Evolutionary conservation across 2,113 vertebrate species (phyloP), one percentile per base, ranked within the genome.

Genomic region (Pangasianodon gigas): DNA sequence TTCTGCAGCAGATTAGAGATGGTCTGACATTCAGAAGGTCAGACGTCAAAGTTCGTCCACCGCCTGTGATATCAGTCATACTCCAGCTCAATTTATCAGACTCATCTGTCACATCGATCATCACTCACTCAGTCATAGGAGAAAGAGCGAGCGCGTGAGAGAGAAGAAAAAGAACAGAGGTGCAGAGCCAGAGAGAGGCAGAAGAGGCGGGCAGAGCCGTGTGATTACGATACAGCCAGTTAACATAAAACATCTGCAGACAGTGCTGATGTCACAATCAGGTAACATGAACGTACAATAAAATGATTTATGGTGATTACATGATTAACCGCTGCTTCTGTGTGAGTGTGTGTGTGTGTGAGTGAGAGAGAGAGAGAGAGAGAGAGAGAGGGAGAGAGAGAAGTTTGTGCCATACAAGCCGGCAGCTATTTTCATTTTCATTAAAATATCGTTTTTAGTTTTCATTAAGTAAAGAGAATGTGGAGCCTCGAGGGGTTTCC

Each of bases 391-490:
- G 37, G 80, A 32, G 18, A 19, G 48, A 52, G 48, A 14, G 77
- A 51, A n/a, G 32, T 41, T 58, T 83, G 16, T 11, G 1, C 82
- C 56, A 44, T 84, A 26, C 82, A 29, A 84, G 82, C 82, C 82
- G 5, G 21, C 19, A 84, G 82, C 82, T 84, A 84, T 84, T 84
- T 84, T 84, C 82, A 84, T 84, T 84, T 84, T 84, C 82, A 84
- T 84, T 84, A 84, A 84, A 84, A 84, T 62, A 84, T 84, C 82
- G 14, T 84, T 84, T 62, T 84, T 84, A 84, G 82, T 84, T 84
- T 84, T 84, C 82, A 84, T 84, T 84, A 84, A 84, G 82, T 84
- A 84, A 84, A 84, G 82, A 84, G 37, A 62, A 62, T 84, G 82
- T 84, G 56, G 37, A 44, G 82, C 82, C 82, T 84, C 13, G 37